Base-by-base conservation (phyloP, 2,797 vertebrate genomes). In the Thunnus albacares region DNA sequence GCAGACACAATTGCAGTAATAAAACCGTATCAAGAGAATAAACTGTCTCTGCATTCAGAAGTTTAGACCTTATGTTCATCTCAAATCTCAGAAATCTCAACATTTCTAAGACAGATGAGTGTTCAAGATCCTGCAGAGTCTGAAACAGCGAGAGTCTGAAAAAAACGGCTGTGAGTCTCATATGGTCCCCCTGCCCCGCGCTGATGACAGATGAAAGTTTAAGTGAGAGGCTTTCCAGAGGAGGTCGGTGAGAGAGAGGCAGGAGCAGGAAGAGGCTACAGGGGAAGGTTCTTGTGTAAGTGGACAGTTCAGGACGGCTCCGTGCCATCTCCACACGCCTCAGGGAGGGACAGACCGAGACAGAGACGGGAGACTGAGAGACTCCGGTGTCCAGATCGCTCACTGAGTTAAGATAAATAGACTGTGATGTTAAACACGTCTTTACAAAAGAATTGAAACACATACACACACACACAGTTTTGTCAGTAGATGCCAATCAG, bases 341-440 rank as follows among this genome's bases (percentile, higher is more conserved):
- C 71, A 68, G 88, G 92, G 73, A 65, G 71, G 72, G 55, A 88
- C 65, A 75, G 83, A 85, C 60, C 18, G 24, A 80, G 68, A 71
- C 70, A 80, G 78, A 58, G 66, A 83, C 78, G 12, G 72, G 85
- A 93, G 93, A 93, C 91, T 58, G 81, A 69, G 71, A 85, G 91
- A 87, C 87, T 93, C 90, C 80, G 58, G 75, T n/a, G 12, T 63
- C 64, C 81, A 90, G 92, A 92, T 91, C 38, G 12, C 35, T 82
- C 66, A 28, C 70, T 4, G 63, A 91, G 87, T 93, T 87, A 87
- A 93, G 94, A 94, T 90, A 82, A 85, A 93, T 88, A 81, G 84
- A 68, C 82, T 85, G 89, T 51, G 77, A 82, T 87, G 82, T 82
- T 84, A 33, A 86, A 89, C 68, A 61, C 75, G 78, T 52, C 81